phyloP scores from a whole-genome alignment of 2,113 vertebrate genomes.

The Coracopsis vasa region DNA sequence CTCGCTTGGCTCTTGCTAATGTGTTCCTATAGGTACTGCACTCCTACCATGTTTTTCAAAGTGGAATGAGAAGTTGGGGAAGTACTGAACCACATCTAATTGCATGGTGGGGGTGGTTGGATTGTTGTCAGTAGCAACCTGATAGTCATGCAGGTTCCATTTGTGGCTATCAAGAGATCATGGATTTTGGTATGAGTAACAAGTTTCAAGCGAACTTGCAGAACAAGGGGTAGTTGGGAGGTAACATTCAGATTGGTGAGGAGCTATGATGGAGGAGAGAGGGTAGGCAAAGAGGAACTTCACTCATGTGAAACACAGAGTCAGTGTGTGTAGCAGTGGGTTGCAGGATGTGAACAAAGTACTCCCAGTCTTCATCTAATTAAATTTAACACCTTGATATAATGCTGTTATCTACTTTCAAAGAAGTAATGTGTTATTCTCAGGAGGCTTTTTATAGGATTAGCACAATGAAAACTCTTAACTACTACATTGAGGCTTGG shows the following conservation, averaged over 20 bases:
- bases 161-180: neutral
- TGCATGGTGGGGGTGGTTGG: neutral
- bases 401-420: neutral
- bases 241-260: neutral
- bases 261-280: neutral
- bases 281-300: neutral
- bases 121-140: neutral
- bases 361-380: neutral
- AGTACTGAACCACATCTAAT: neutral
- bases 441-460: neutral
- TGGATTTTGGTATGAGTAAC: neutral
- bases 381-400: neutral
- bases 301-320: neutral
- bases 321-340: rapidly evolving
- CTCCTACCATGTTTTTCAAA: neutral
- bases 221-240: neutral
- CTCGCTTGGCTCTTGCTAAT: neutral
- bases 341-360: neutral
- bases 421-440: neutral
- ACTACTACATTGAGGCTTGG: neutral
- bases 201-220: neutral
- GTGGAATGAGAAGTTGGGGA: neutral
- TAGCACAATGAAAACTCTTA: neutral
- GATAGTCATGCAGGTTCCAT: neutral
- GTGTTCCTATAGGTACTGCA: neutral